Evolutionary conservation across 2,113 vertebrate species (phyloP), one percentile per base, ranked within the genome.

Genomic region (Macrotis lagotis): DNA sequence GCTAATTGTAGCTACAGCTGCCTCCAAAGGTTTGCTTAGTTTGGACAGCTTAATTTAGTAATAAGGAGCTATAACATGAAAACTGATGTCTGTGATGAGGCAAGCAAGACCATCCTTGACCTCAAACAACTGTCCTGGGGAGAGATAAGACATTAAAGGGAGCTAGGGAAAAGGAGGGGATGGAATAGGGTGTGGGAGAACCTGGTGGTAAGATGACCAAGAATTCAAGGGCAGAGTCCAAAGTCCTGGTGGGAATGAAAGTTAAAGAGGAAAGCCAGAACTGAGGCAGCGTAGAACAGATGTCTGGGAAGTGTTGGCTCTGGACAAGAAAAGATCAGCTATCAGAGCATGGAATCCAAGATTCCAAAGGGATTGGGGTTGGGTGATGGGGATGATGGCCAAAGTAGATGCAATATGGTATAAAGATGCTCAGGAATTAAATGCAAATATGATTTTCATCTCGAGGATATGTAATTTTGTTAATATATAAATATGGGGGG

Each of bases 1-100:
- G 91, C 91, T 93, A 89, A 51, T 8, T 48, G 24, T 50, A 96
- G 97, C 48, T 19, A 8, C 89, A 92, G n/a, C 44, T 0, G 94
- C 53, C 37, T 88, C 51, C 88, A 51, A 91, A 97, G 66, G 55
- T 90, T 44, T 50, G 88, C 53, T 90, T 31, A n/a, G 14, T 50
- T 50, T 50, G 92, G 2, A 91, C 92, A 92, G 89, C 96, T 95
- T 92, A 96, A 91, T 59, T 93, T 50, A 92, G 52, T 49, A 91
- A n/a, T 55, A 91, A 50, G 28, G 50, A 4, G 89, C 12, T 11
- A 25, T 92, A 44, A 48, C 66, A 53, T 94, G 47, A 91, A 97
- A 91, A 44, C 2, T 96, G 91, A 7, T 48, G 37, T 93, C 88
- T 94, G 49, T 94, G 51, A 28, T 51, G n/a, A 37, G 49, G 88